These are phyloP conservation scores for Brachypteracias leptosomus DNA, from an alignment of 2,113 vertebrate species.

Conservation along the genomic window DNA sequence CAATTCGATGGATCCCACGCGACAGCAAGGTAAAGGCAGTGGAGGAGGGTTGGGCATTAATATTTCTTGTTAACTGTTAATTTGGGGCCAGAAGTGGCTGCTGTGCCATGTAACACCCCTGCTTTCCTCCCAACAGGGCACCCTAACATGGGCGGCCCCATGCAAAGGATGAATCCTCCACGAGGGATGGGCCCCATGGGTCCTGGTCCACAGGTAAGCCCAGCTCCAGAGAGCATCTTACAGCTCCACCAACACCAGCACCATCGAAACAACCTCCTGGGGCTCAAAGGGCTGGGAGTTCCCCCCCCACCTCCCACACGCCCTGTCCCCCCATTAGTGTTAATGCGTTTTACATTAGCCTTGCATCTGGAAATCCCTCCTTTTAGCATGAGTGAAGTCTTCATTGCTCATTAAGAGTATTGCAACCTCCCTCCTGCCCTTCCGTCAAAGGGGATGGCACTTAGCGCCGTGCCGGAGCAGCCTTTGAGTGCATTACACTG, in stretches of 20 bases:
- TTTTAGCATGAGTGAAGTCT: conserved; percentile 38
- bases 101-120: background rate
- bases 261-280: conserved; percentile 16
- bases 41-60: accelerated
- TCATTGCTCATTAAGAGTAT: conserved; percentile 54
- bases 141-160: conserved; percentile 93
- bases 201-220: conserved; percentile 92
- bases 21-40: conserved; percentile 88
- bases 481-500: conserved; percentile 32
- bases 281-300: conserved; percentile 11
- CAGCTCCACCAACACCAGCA: background rate
- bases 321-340: conserved; percentile 54
- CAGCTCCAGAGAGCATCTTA: background rate
- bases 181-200: conserved; percentile 99
- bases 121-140: conserved; percentile 76
- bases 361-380: conserved; percentile 64
- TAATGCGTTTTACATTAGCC: conserved; percentile 72
- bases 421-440: conserved; percentile 41
- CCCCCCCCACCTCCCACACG: background rate
- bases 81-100: background rate
- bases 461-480: background rate
- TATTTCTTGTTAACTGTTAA: background rate
- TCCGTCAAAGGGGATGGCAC: conserved; percentile 33
- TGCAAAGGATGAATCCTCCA: conserved; percentile 98
- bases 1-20: conserved; percentile 94